Evolutionary conservation across 2,888 invertebrate genomes (phyloP).

Genomic region (Sylvicola cinctus): DNA sequence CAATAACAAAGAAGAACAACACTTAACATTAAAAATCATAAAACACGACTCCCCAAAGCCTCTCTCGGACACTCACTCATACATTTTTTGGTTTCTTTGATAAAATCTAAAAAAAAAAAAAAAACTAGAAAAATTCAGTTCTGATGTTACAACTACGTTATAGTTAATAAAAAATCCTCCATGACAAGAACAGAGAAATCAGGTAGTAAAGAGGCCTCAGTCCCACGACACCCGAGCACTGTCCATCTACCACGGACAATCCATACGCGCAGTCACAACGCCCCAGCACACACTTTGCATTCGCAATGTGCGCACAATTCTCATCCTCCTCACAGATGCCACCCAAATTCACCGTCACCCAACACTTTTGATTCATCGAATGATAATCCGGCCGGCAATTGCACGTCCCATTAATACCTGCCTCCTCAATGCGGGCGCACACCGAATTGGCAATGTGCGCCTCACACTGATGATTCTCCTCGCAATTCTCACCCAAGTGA

Average conservation of each 20-base stretch:
- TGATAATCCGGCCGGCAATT: background rate
- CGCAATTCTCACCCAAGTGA: constrained; percentile 8
- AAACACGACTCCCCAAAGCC: too few species aligned
- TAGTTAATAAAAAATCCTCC: too few species aligned
- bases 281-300: constrained; percentile 8
- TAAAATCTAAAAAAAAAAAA: too few species aligned
- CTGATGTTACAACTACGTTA: too few species aligned
- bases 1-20: too few species aligned
- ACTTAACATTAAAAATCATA: too few species aligned
- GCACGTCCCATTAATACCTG: too few species aligned
- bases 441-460: constrained; percentile 6
- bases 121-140: too few species aligned
- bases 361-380: constrained; percentile 9
- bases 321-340: constrained; percentile 11
- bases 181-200: too few species aligned
- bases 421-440: constrained; percentile 4
- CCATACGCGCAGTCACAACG: constrained; percentile 8
- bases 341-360: constrained; percentile 9
- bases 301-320: constrained; percentile 9
- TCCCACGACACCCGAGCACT: constrained; percentile 6
- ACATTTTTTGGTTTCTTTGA: too few species aligned
- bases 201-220: too few species aligned
- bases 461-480: constrained; percentile 9
- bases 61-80: too few species aligned
- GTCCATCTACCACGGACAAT: constrained; percentile 5